These are phyloP conservation scores for Graptemys geographica DNA, from an alignment of 2,797 vertebrate genomes.

Conservation along the genomic window DNA sequence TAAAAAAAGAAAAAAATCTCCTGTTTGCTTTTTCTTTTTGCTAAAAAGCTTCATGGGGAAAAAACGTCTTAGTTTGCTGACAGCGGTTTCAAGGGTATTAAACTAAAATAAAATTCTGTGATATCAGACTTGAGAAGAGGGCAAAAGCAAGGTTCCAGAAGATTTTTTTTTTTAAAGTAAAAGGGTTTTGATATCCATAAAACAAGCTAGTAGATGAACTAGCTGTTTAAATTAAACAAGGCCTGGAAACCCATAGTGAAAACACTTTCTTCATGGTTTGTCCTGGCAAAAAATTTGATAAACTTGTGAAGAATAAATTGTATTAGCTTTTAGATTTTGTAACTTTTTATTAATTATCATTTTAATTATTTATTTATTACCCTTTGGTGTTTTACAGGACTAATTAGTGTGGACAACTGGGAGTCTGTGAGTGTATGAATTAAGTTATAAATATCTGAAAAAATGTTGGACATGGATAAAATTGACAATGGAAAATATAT, in stretches of 20 bases:
- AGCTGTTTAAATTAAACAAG: conserved; percentile 24
- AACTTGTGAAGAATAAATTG: conserved; percentile 49
- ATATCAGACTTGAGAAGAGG: background rate
- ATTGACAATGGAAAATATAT: conserved; percentile 27
- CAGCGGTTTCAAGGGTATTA: background rate
- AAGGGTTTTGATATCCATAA: background rate
- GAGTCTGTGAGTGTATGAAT: conserved; percentile 52
- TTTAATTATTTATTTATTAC: too few relatives aligned
- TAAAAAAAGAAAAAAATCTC: background rate
- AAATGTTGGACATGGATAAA: conserved; percentile 25
- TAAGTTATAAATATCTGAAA: conserved; percentile 59
- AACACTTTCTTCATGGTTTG: conserved; percentile 45
- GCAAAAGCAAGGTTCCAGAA: background rate
- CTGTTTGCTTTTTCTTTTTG: background rate
- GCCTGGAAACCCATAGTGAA: conserved; percentile 11
- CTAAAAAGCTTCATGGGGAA: background rate
- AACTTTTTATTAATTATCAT: conserved; percentile 51
- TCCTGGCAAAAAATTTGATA: background rate
- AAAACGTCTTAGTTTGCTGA: background rate
- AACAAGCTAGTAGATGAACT: conserved; percentile 34
- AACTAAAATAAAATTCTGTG: background rate
- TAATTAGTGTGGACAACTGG: conserved; percentile 69
- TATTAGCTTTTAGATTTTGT: conserved; percentile 64
- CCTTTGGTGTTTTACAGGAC: conserved; percentile 49
- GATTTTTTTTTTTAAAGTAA: background rate